A percentile compares a stretch with the other conserved stretches of the same genome.
phyloP scores from a whole-genome alignment of 1,140 invertebrate species.

The Acromyrmex heyeri region DNA sequence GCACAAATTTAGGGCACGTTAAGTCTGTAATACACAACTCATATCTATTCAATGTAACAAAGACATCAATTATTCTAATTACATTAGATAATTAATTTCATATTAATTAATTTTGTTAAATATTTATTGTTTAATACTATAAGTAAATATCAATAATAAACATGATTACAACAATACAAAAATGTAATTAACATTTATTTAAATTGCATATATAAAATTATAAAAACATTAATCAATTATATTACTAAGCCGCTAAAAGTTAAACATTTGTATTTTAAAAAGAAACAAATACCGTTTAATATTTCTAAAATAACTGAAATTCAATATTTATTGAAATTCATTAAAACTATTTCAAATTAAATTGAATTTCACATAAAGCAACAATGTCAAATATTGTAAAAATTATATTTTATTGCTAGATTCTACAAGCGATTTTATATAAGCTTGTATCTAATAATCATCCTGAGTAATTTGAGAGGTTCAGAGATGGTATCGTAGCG shows the following conservation, averaged over 20 bases:
- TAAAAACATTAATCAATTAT: not conserved
- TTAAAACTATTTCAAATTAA: not conserved
- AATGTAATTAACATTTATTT: not conserved
- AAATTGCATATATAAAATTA: not conserved
- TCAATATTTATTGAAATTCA: not conserved
- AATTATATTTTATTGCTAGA: not conserved
- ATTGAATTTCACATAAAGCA: not conserved
- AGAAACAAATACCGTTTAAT: not conserved
- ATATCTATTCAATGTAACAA: not conserved
- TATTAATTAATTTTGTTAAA: conserved; percentile 22
- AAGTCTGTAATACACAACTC: not conserved
- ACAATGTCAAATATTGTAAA: not conserved
- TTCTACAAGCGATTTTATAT: not conserved
- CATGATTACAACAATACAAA: not conserved
- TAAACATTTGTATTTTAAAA: not conserved
- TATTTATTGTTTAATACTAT: not conserved
- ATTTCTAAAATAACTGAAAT: not conserved
- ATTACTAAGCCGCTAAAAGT: not conserved
- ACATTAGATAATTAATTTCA: conserved; percentile 3
- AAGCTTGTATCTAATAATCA: not conserved
- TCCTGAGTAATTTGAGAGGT: conserved; percentile 12
- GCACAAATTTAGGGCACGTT: conserved; percentile 3
- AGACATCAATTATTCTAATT: conserved; percentile 8
- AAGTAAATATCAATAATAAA: conserved; percentile 3
- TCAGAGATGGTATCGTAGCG: not conserved